Base-by-base conservation (phyloP, 2,113 vertebrate species). In the Pholis gunnellus region DNA sequence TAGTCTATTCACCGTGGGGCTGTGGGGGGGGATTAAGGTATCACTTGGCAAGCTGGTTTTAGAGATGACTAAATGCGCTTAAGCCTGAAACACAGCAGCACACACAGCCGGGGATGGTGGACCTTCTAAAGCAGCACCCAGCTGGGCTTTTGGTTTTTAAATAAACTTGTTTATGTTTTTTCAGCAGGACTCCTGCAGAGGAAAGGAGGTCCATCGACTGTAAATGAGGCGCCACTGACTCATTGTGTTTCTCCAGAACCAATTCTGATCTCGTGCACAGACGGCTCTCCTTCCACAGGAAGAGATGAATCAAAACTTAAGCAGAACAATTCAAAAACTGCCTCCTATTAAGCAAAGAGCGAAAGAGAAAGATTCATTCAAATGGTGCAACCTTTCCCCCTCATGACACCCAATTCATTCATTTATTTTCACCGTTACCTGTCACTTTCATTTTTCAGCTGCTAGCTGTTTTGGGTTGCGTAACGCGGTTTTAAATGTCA, bases 1-100 rank as follows among this genome's bases (percentile, higher is more conserved):
- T 71, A 84, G 72, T 81, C 31, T 40, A 70, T 82, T 82, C 84
- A 64, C 34, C 20, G 48, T 5, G 79, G 40, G 69, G 79, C 80
- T 76, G 78, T 70, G 1, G 71, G 76, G 73, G 72, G 69, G 77
- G 88, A 89, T 93, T 90, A 90, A 89, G 87, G 80, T 87, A 91
- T 92, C 89, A 90, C 82, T 88, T 85, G 75, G 87, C 83, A 82
- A 69, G 83, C 87, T 76, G 65, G 69, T 87, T 89, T 88, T 57
- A 83, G 79, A 86, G 80, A 86, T 74, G 91, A 84, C 82, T 89
- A 90, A 91, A 92, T 60, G 78, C 76, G 66, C 84, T 74, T 85
- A 89, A 90, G 87, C 84, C 80, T 61, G 52, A 88, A 89, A 90
- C 81, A 81, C 83, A 61, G 52, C 50, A 0, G 60, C 81, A 67